Evolutionary conservation across 2,888 invertebrate genomes (phyloP), one percentile per base, ranked within the genome.

Genomic region (Heteropelma amictum): DNA sequence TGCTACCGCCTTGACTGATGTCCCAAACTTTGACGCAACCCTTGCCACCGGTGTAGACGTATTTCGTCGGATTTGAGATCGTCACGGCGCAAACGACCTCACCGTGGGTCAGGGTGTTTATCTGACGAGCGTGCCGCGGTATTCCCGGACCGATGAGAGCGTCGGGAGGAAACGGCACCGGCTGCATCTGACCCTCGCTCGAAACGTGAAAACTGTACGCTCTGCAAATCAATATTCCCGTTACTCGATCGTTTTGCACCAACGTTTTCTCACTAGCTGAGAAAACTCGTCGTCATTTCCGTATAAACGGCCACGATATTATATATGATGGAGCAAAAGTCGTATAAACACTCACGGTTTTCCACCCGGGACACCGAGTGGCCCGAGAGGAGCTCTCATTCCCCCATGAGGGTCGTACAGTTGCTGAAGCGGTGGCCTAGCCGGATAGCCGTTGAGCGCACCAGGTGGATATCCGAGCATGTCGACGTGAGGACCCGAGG

Each of bases 11-110:
- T 88, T 96, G 96, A 90, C 95, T 95, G 89, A 97, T 97, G 90
- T 98, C 97, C 98, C 98, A 98, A 73, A 98, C 97, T 90, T 98
- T 98, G 81, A 98, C 98, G 90, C 98, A 98, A 76, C 98, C 98
- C 90, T 97, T 98, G 82, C 97, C 98, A 51, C 97, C 98, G 2
- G 98, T 98, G 91, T 98, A 98, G 61, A 97, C 96, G 90, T 96
- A 95, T 88, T 96, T 96, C 61, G 96, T 96, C 72, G 97, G 96
- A 97, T 96, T 96, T 77, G 97, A 96, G 84, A 98, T 97, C 72
- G 98, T 98, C 56, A 98, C 98, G 35, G 98, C 98, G 90, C 98
- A 98, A 23, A 98, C 98, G 68, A 98, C 98, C 89, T 98, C 98
- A 28, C 98, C 98, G 90, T 98, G 98, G 79, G 94, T 95, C 76